Conservation (phyloP, 2,797 vertebrate genomes). For the Propithecus deckenii region DNA sequence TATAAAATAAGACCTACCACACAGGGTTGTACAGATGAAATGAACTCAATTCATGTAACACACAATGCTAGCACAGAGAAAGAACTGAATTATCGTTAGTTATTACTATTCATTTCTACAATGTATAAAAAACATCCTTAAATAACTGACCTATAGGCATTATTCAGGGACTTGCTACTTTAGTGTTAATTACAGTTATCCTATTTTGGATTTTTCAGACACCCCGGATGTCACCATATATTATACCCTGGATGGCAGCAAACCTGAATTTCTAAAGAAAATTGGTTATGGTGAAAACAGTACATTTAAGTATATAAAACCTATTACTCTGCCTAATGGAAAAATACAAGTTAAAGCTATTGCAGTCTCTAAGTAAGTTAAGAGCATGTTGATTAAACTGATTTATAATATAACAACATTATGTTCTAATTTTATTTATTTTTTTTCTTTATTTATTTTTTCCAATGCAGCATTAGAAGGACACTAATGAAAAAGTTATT, state of each 20-base stretch:
- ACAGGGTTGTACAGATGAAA: not conserved
- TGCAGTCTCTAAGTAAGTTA: slow-evolving; percentile 90
- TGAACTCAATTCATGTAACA: not conserved
- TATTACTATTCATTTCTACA: not conserved
- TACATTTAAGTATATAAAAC: slow-evolving; percentile 89
- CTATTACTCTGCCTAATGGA: slow-evolving; percentile 90
- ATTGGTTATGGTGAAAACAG: slow-evolving; percentile 81
- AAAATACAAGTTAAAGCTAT: slow-evolving; percentile 91
- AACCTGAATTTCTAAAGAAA: slow-evolving; percentile 85
- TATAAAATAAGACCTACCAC: not conserved
- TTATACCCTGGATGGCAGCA: slow-evolving; percentile 94
- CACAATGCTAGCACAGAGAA: not conserved
- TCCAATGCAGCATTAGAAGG: slow-evolving; percentile 6
- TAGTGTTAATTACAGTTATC: slow-evolving; percentile 10
- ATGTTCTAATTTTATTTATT: slow-evolving; percentile 26
- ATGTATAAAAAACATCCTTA: not conserved
- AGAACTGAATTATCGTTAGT: not conserved
- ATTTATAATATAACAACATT: not conserved
- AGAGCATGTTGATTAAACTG: not conserved
- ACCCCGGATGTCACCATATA: slow-evolving; percentile 89
- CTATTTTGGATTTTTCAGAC: slow-evolving; percentile 85
- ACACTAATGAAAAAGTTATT: not conserved
- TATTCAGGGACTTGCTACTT: not conserved
- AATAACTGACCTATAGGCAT: not conserved
- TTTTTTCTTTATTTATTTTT: no score